Percentiles rank a stretch among this genome's conserved stretches.
Conservation (phyloP, 2,113 vertebrate genomes). For the Ibidorhyncha struthersii region DNA sequence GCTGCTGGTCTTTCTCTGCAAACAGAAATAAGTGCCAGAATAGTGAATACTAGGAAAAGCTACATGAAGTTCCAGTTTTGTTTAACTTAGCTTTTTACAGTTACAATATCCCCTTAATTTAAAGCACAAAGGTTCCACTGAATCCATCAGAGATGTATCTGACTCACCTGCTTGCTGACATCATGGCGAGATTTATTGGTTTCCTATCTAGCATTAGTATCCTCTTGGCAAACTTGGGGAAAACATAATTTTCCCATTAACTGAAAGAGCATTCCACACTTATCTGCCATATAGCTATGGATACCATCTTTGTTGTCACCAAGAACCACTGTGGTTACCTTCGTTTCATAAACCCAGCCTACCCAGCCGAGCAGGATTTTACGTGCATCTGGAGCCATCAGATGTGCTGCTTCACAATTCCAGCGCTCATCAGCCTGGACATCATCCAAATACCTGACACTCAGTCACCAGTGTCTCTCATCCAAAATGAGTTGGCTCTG, state of each 20-base stretch:
- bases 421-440: background rate
- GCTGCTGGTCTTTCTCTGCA: constrained; percentile 92
- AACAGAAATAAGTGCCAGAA: background rate
- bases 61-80: background rate
- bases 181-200: background rate
- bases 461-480: background rate
- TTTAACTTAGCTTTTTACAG: background rate
- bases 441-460: background rate
- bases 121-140: background rate
- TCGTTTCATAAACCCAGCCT: background rate
- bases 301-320: background rate
- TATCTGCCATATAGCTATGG: background rate
- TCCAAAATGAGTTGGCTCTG: background rate
- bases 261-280: background rate
- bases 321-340: background rate
- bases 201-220: background rate
- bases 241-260: background rate
- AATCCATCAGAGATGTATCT: background rate
- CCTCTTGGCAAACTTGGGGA: background rate
- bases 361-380: background rate
- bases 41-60: background rate
- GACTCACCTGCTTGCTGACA: background rate
- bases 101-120: background rate
- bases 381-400: background rate
- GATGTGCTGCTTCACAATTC: background rate